Evolutionary conservation across 2,888 invertebrate genomes (phyloP), one percentile per base, ranked within the genome.

Genomic region (Parasteatoda lunata): DNA sequence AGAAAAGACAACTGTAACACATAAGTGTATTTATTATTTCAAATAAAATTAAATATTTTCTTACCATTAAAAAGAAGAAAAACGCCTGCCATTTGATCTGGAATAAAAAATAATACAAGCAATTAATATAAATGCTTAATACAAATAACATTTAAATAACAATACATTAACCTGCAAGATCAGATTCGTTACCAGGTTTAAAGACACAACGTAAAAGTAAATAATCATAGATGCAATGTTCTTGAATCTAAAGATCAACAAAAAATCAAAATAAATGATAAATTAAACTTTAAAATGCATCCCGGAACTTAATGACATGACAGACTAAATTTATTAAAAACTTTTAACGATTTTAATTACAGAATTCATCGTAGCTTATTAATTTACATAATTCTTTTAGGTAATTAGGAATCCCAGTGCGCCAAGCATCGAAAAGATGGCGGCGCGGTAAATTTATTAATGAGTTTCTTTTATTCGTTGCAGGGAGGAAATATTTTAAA

Each of bases 301-400:
- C n/a, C n/a, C 59, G 9, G 59, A 59, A 59, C n/a, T 59, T 59
- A 59, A 59, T 59, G 59, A 59, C n/a, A n/a, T 59, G 8, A 59
- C 59, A 59, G n/a, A 13, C 59, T 59, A 59, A 59, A 59, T 4
- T 5, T 9, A 13, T 71, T 47, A 66, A 80, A 73, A 45, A 65
- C 48, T 72, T 73, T 80, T 73, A 73, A 66, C 59, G 52, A 80
- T 9, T 72, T 51, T 66, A 72, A 80, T 80, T 66, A 66, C 79
- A 70, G 48, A 71, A 59, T 15, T 15, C 51, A 73, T 73, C 54
- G 59, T 73, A 52, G 45, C 54, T 54, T 73, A 51, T 54, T 54
- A 73, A 73, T 54, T 73, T 45, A 13, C 8, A 59, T 59, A 59
- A 59, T 59, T 59, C 59, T 48, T 11, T 47, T 3, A 71, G 11